Evolutionary conservation across 2,888 invertebrate species (phyloP).

Genomic region (Nomada fabriciana): DNA sequence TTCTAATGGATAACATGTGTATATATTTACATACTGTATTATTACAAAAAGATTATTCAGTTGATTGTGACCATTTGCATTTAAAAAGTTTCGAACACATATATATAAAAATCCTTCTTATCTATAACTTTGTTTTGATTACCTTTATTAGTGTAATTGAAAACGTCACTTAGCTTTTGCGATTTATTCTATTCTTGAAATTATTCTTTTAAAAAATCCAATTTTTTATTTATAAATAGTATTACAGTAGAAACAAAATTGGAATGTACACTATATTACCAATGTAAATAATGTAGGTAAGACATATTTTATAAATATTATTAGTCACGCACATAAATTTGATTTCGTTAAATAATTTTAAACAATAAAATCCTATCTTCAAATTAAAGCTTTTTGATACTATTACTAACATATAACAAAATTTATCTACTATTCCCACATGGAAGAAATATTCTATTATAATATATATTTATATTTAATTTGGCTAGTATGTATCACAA

Average conservation of each 20-base stretch:
- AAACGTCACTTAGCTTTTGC: constrained; percentile 54
- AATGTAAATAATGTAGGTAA: constrained; percentile 14
- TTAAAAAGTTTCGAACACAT: constrained; percentile 52
- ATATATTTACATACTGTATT: constrained; percentile 73
- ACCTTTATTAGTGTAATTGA: constrained; percentile 50
- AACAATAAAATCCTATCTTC: constrained; percentile 12
- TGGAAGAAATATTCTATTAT: constrained; percentile 30
- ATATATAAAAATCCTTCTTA: constrained; percentile 40
- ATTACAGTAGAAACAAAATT: constrained; percentile 36
- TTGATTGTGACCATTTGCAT: constrained; percentile 76
- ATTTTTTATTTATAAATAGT: constrained; percentile 22
- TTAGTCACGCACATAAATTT: neutral
- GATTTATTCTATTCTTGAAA: constrained; percentile 39
- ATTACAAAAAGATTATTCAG: constrained; percentile 67
- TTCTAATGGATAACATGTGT: constrained; percentile 62
- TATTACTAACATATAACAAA: constrained; percentile 17
- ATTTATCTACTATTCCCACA: constrained; percentile 33
- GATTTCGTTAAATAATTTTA: constrained; percentile 21
- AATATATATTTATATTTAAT: constrained; percentile 18
- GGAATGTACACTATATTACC: constrained; percentile 55
- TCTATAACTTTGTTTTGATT: constrained; percentile 31
- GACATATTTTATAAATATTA: constrained; percentile 26
- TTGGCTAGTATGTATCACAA: constrained; percentile 42
- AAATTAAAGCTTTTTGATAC: constrained; percentile 28
- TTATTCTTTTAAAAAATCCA: constrained; percentile 27